Evolutionary conservation across 2,888 invertebrate species (phyloP), one percentile per base, ranked within the genome.

Genomic region (Epiblema foenella): DNA sequence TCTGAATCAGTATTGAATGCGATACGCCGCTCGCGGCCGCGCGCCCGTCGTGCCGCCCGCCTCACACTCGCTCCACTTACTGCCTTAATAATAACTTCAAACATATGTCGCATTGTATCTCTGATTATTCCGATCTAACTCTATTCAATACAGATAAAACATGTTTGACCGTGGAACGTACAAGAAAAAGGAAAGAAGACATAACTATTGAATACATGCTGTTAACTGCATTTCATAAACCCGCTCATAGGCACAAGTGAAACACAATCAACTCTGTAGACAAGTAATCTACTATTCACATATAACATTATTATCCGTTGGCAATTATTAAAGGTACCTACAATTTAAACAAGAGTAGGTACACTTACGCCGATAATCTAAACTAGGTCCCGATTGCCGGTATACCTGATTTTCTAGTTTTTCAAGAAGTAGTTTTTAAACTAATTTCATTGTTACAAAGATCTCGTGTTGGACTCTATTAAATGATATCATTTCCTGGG

Each of bases 1-100:
- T 86, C 89, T 81, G 81, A 84, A 81, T 83, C 79, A 78, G 86
- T 85, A 89, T 89, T 92, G 88, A 91, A 90, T 90, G 87, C 87
- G 85, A 86, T 86, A 85, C 84, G 42, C 78, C 79, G 78, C 77
- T 78, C 68, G 62, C 73, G 77, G 76, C 81, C 76, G 78, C 79
- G 78, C 77, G 68, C 73, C 15, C 29, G 56, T 18, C 15, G 75
- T 78, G 67, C 68, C 57, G 69, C 74, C 80, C 79, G 79, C 77
- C 81, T 78, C 60, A 60, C 60, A 60, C 77, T 76, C 83, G 83
- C 81, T 82, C 84, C 85, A 87, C 88, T 89, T 86, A 85, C 83
- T 82, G 85, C 86, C 85, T 89, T 90, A 87, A 91, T 91, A 92
- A 90, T 91, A 90, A 89, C 88, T 89, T 89, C 89, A 89, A 89